Percentiles rank a stretch among this genome's conserved stretches.
Evolutionary conservation across 2,888 invertebrate genomes (phyloP).

Genomic region (Magallana nippona): DNA sequence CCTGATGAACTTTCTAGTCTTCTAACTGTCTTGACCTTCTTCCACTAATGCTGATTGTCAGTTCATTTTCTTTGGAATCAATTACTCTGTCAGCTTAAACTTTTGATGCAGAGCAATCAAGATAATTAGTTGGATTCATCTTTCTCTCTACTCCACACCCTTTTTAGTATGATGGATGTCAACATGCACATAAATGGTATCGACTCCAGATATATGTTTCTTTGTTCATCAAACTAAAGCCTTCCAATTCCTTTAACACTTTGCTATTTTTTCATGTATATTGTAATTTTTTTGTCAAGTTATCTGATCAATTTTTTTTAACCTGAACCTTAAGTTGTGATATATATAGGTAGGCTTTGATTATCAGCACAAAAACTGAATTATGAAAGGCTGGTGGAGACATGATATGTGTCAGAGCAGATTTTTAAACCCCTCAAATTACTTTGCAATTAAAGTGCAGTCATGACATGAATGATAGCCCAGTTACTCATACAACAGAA

Average conservation of each 20-base stretch:
- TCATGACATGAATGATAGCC: background rate
- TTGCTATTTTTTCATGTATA: no score
- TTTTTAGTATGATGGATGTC: background rate
- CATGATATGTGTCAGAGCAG: background rate
- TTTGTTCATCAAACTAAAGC: no score
- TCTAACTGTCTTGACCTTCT: background rate
- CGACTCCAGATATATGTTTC: no score
- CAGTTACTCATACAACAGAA: background rate
- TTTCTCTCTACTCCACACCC: background rate
- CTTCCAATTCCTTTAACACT: no score
- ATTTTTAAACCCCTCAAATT: background rate
- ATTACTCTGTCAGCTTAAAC: background rate
- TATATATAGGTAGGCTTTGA: background rate
- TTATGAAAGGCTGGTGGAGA: background rate
- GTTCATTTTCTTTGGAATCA: background rate
- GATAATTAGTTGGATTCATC: background rate
- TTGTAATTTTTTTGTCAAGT: no score
- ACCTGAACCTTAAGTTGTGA: background rate
- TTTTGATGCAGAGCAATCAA: background rate
- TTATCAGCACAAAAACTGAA: background rate
- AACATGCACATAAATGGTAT: background rate
- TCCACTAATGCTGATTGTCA: conserved; percentile 6
- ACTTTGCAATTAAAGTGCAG: background rate
- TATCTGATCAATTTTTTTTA: background rate
- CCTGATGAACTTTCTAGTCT: background rate